Evolutionary conservation across 2,113 vertebrate species (phyloP), one percentile per base, ranked within the genome.

Genomic region (Atlantisia rogersi): DNA sequence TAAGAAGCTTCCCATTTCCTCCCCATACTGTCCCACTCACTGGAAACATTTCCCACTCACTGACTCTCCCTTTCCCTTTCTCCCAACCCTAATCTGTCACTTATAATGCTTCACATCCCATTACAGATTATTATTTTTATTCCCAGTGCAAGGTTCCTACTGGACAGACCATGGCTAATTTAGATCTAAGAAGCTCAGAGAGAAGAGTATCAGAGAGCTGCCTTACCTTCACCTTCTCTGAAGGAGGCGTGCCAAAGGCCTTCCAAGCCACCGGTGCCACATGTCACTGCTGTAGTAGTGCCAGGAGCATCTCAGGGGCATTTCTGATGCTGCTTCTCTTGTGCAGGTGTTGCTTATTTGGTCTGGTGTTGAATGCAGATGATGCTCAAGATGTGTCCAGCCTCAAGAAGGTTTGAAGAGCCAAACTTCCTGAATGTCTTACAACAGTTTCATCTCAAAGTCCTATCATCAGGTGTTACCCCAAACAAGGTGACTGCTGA

Each of bases 181-280:
- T 35, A 52, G 15, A 10, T 42, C 69, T 64, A 46, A 86, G 64
- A 16, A 37, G 10, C n/a, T 13, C 21, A 46, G 52, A 82, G 31
- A 32, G 24, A 9, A 42, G 44, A 67, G 40, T 19, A 5, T 17
- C 55, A 87, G 71, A 52, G 22, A 59, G 26, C 29, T 62, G 18
- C 10, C 96, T 97, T 97, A 97, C 97, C 97, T 97, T 88, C 90
- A 93, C 31, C n/a, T 9, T 86, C 53, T 28, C 63, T 44, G 92
- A 92, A 95, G 94, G 58, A 90, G 50, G 40, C 53, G 12, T 25
- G 19, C 53, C 74, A 56, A 88, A 95, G 71, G 73, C 8, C 74
- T 88, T 84, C 69, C 0, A 10, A 89, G 94, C 86, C 88, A 82
- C 69, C 16, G 4, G 31, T 29, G 68, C 65, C 67, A 31, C 14